These are phyloP conservation scores for Chrosomus eos DNA, from an alignment of 2,797 vertebrate genomes.

Conservation along the genomic window DNA sequence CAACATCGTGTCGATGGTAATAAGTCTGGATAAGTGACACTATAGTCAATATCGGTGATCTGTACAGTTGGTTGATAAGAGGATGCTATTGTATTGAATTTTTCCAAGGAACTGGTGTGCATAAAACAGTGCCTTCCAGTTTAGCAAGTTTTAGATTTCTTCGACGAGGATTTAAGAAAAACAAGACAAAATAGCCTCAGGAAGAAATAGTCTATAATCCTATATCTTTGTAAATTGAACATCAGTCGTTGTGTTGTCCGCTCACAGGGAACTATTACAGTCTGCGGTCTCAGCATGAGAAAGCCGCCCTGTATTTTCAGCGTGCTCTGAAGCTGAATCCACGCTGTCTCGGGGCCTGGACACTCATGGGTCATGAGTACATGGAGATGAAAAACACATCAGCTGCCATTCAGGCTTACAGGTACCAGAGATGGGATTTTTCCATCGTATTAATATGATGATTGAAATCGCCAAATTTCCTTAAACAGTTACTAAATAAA, in stretches of 20 bases:
- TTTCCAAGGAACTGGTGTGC: not conserved
- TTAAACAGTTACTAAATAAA: too few relatives aligned
- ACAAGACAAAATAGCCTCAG: not conserved
- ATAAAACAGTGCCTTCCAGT: not conserved
- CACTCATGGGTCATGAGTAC: constrained; percentile 98
- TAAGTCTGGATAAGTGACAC: not conserved
- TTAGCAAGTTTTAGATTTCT: not conserved
- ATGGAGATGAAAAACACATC: constrained; percentile 99
- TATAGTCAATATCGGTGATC: not conserved
- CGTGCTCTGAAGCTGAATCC: constrained; percentile 96
- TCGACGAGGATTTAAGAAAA: not conserved
- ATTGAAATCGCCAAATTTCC: too few relatives aligned
- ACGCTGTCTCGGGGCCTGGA: constrained; percentile 97
- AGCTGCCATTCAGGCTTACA: constrained; percentile 97
- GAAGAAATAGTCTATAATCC: too few relatives aligned
- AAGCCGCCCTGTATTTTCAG: constrained; percentile 98
- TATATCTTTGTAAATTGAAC: not conserved
- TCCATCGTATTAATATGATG: not conserved
- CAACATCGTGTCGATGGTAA: not conserved
- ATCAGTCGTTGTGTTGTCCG: constrained; percentile 7
- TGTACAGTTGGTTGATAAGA: not conserved
- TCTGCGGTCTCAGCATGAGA: constrained; percentile 96
- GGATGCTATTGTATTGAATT: not conserved
- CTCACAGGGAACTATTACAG: constrained; percentile 96
- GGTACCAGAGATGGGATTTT: constrained; percentile 70